These are phyloP conservation scores for Cinclus cinclus DNA, from an alignment of 2,113 vertebrate genomes.

Conservation along the genomic window DNA sequence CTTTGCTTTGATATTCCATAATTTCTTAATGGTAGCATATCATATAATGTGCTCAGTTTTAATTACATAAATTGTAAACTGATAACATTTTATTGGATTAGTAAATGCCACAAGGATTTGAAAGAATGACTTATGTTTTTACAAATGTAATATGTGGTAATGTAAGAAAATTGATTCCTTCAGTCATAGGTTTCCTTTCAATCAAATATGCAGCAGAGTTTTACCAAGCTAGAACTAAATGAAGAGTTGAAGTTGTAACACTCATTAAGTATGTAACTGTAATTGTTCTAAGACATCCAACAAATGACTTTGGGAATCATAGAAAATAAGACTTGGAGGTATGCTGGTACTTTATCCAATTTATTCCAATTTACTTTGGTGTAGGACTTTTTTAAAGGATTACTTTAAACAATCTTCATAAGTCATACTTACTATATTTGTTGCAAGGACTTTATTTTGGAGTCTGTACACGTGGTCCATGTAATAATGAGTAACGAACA, in stretches of 20 bases:
- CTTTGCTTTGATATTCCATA: not conserved
- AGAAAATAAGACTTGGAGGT: not conserved
- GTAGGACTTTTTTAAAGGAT: not conserved
- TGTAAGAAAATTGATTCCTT: not conserved
- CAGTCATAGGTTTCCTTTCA: not conserved
- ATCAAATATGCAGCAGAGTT: not conserved
- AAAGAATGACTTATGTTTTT: not conserved
- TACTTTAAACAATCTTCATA: fast-evolving
- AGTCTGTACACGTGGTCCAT: not conserved
- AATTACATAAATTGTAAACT: not conserved
- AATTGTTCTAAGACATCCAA: not conserved
- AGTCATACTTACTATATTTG: not conserved
- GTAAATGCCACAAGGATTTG: not conserved
- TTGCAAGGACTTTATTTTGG: not conserved
- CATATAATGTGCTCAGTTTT: not conserved
- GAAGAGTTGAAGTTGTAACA: not conserved
- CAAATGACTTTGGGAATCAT: not conserved
- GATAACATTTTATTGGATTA: not conserved
- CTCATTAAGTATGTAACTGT: not conserved
- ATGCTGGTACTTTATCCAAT: not conserved
- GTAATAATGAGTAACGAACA: not conserved
- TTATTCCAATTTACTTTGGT: not conserved
- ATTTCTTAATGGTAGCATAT: not conserved
- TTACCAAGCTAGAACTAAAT: not conserved
- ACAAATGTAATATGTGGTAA: not conserved